A percentile compares a stretch with the other conserved stretches of the same genome.
Conservation (phyloP, 2,797 vertebrate genomes). For the Halcyon chelicuti region DNA sequence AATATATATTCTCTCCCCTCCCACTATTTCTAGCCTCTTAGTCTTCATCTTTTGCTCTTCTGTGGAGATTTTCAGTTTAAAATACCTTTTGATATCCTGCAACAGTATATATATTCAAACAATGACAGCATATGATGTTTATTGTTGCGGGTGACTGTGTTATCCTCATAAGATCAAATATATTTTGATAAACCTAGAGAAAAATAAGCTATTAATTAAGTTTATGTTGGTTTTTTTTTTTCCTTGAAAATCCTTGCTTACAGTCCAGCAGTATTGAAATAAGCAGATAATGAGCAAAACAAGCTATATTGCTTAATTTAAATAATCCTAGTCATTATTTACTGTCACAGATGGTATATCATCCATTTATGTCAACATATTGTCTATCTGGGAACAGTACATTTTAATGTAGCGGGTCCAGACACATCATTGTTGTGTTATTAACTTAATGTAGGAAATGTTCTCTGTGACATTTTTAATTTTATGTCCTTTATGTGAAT, state of each 20-base stretch:
- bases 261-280: not conserved
- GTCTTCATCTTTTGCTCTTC: not conserved
- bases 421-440: not conserved
- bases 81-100: not conserved
- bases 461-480: not conserved
- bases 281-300: not conserved
- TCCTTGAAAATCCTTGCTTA: not conserved
- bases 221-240: too few relatives aligned
- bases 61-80: not conserved
- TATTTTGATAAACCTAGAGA: not conserved
- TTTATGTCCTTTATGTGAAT: not conserved
- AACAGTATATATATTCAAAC: not conserved
- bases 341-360: not conserved
- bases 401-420: not conserved
- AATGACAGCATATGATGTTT: not conserved
- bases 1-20: not conserved
- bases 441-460: not conserved
- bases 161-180: not conserved
- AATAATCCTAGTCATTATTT: not conserved
- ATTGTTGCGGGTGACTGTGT: not conserved
- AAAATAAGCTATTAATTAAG: not conserved
- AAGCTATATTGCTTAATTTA: not conserved
- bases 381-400: not conserved
- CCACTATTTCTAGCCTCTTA: not conserved
- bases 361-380: not conserved